Percentiles rank a stretch among this genome's conserved stretches.
phyloP scores from a whole-genome alignment of 2,797 vertebrate species.

The Lagorchestes hirsutus region DNA sequence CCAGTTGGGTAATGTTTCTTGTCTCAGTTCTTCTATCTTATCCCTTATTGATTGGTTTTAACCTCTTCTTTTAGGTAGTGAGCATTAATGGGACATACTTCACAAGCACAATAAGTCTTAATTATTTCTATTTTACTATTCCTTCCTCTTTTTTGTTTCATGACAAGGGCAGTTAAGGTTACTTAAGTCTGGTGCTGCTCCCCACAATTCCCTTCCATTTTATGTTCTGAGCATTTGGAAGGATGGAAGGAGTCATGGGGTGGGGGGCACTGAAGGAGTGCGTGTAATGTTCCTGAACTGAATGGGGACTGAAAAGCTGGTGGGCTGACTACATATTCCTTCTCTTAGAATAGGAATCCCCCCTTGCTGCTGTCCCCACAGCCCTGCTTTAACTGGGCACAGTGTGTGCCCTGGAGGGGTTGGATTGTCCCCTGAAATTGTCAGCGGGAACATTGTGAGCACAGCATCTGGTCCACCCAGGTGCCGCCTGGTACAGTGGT shows the following conservation, averaged over 20 bases:
- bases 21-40: constrained; percentile 80
- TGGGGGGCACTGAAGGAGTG: not conserved
- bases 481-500: constrained; percentile 38
- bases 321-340: constrained; percentile 12
- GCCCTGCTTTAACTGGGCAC: constrained; percentile 54
- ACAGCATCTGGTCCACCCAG: constrained; percentile 43
- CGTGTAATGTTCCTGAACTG: not conserved
- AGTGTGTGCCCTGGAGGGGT: constrained; percentile 62
- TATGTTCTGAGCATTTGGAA: not conserved
- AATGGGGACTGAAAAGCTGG: not conserved
- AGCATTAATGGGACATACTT: not conserved
- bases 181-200: not conserved
- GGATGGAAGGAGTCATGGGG: not conserved
- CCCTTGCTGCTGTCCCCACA: constrained; percentile 58
- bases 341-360: constrained; percentile 65
- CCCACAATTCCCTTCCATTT: not conserved
- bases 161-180: not conserved
- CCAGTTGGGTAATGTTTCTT: constrained; percentile 83
- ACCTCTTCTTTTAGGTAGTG: not conserved
- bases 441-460: constrained; percentile 56
- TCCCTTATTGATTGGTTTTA: constrained; percentile 48
- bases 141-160: not conserved
- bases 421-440: constrained; percentile 73
- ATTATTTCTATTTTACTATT: not conserved
- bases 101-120: not conserved